Percentiles rank a stretch among this genome's conserved stretches.
Evolutionary conservation across 2,888 invertebrate species (phyloP).

Genomic region (Nesidiocoris tenuis): DNA sequence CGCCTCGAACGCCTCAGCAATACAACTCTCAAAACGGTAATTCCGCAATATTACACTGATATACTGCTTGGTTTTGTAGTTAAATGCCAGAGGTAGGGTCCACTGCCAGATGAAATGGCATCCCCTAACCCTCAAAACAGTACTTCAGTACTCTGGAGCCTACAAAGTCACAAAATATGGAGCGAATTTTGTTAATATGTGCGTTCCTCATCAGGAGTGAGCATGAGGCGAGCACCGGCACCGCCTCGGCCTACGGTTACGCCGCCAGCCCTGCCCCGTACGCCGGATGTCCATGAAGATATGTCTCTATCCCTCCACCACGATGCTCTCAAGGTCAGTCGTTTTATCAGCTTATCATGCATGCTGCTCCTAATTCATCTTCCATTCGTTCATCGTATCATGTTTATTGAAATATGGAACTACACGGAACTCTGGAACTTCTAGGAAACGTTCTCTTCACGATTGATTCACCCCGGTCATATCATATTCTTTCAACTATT

Average conservation of each 20-base stretch:
- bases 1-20: slow-evolving; percentile 50
- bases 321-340: slow-evolving; percentile 48
- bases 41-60: too few relatives aligned
- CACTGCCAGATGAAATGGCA: too few relatives aligned
- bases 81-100: too few relatives aligned
- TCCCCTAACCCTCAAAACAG: too few relatives aligned
- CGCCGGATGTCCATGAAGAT: slow-evolving; percentile 49
- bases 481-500: too few relatives aligned
- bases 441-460: not conserved
- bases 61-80: too few relatives aligned
- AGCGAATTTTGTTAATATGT: slow-evolving; percentile 9
- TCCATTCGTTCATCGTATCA: too few relatives aligned
- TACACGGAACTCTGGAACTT: not conserved
- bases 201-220: slow-evolving; percentile 51
- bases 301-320: slow-evolving; percentile 45
- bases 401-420: not conserved
- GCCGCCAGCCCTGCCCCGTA: slow-evolving; percentile 50
- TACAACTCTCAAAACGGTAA: slow-evolving; percentile 54
- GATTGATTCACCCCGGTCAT: too few relatives aligned
- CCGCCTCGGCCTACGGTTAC: slow-evolving; percentile 51
- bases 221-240: slow-evolving; percentile 49
- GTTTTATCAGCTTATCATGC: not conserved
- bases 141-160: too few relatives aligned
- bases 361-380: not conserved
- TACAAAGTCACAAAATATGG: too few relatives aligned